A percentile compares a stretch with the other conserved stretches of the same genome.
Conservation (phyloP, 1,140 invertebrate species). For the Microplitis mediator region DNA sequence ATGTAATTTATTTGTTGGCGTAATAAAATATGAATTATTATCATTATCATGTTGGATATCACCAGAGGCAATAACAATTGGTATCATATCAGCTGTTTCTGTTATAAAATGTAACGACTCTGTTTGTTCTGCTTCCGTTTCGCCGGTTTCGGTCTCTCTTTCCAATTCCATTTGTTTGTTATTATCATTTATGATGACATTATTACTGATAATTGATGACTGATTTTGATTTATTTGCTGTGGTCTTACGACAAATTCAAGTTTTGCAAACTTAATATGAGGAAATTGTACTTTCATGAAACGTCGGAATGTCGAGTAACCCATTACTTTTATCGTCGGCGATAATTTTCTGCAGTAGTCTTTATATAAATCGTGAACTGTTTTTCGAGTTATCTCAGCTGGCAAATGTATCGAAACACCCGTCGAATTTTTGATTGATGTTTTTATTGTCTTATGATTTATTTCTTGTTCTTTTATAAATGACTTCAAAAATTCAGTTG, state of each 20-base stretch:
- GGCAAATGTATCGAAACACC: constrained; percentile 66
- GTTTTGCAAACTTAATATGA: constrained; percentile 75
- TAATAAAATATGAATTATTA: constrained; percentile 41
- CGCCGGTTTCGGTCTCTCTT: too few relatives aligned
- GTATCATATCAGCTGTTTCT: constrained; percentile 38
- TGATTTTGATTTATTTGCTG: constrained; percentile 32
- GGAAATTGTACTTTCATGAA: constrained; percentile 84
- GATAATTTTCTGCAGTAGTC: constrained; percentile 73
- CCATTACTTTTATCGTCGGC: constrained; percentile 73
- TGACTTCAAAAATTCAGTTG: constrained; percentile 75
- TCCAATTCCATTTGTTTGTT: constrained; percentile 55
- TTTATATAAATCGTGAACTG: constrained; percentile 74
- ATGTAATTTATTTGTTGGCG: constrained; percentile 43
- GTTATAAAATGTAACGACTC: constrained; percentile 34
- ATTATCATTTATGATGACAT: constrained; percentile 42
- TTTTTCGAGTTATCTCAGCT: constrained; percentile 73
- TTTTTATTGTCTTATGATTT: constrained; percentile 50
- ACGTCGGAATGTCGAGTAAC: constrained; percentile 78
- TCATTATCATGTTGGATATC: constrained; percentile 33
- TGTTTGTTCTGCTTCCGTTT: constrained; percentile 42
- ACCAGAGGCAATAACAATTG: constrained; percentile 43
- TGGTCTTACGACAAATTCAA: constrained; percentile 65
- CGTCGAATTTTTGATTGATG: constrained; percentile 54
- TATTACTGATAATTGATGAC: too few relatives aligned
- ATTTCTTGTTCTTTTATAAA: constrained; percentile 69